Conservation (phyloP, 2,113 vertebrate genomes). For the Dromas ardeola region DNA sequence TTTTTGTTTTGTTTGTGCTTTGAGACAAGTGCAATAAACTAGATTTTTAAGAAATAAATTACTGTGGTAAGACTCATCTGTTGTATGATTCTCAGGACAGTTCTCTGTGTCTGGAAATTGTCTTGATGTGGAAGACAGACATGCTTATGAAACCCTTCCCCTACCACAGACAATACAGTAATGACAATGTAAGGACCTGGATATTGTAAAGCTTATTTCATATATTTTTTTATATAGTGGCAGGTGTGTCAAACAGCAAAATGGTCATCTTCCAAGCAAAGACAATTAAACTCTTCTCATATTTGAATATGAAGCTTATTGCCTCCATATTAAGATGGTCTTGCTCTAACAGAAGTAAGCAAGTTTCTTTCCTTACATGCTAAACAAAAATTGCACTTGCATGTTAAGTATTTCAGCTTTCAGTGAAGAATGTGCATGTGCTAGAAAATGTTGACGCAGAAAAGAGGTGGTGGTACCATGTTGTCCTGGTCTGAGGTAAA, state of each 20-base stretch:
- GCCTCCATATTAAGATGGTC: neutral
- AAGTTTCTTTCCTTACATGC: neutral
- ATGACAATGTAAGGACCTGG: neutral
- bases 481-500: neutral
- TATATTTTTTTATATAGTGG: neutral
- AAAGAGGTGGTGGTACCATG: neutral
- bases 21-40: constrained; percentile 76
- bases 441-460: neutral
- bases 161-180: neutral
- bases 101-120: neutral
- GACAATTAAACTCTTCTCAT: neutral
- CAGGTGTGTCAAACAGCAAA: neutral
- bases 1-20: constrained; percentile 61
- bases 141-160: neutral
- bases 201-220: neutral
- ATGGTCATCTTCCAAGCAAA: neutral
- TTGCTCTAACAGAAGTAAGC: neutral
- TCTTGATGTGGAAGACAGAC: neutral
- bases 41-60: constrained; percentile 61
- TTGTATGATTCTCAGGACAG: neutral
- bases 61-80: constrained; percentile 4
- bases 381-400: neutral
- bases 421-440: neutral
- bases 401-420: neutral
- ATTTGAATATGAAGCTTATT: neutral